These are phyloP conservation scores for Sturmia bella DNA, from an alignment of 2,888 invertebrate species.

Conservation along the genomic window DNA sequence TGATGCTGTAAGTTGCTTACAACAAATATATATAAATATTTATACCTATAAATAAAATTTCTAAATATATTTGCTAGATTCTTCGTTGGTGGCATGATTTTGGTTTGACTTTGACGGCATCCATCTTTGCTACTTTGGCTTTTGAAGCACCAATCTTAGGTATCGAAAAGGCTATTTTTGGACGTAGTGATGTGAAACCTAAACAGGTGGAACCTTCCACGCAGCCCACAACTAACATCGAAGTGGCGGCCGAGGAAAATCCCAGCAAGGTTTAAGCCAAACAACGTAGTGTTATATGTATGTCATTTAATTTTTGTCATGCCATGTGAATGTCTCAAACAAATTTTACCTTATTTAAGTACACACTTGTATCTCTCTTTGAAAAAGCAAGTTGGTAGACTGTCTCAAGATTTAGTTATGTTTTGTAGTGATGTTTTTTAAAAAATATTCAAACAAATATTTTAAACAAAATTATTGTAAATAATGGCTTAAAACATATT, in stretches of 20 bases:
- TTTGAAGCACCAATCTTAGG: conserved; percentile 83
- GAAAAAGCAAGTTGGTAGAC: no score
- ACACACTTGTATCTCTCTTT: not conserved
- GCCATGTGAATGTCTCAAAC: not conserved
- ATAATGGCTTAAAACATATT: no score
- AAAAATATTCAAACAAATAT: no score
- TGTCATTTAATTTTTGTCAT: not conserved
- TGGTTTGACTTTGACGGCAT: conserved; percentile 78
- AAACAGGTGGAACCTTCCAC: conserved; percentile 66
- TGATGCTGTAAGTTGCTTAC: conserved; percentile 76
- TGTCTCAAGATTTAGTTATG: no score
- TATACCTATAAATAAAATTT: not conserved
- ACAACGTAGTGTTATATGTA: conserved; percentile 22
- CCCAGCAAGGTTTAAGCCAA: conserved; percentile 49
- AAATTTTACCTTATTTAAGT: conserved; percentile 40
- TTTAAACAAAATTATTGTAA: no score
- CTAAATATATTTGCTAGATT: conserved; percentile 73
- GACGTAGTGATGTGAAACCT: conserved; percentile 68
- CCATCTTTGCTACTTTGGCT: conserved; percentile 81
- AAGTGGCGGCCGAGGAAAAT: conserved; percentile 21
- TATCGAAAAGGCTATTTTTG: conserved; percentile 81
- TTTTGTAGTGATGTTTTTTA: no score
- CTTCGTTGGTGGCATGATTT: conserved; percentile 82
- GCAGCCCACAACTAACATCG: conserved; percentile 10
- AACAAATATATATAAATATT: not conserved